Evolutionary conservation across 2,888 invertebrate genomes (phyloP), one percentile per base, ranked within the genome.

Genomic region (Pterobdella sp.): DNA sequence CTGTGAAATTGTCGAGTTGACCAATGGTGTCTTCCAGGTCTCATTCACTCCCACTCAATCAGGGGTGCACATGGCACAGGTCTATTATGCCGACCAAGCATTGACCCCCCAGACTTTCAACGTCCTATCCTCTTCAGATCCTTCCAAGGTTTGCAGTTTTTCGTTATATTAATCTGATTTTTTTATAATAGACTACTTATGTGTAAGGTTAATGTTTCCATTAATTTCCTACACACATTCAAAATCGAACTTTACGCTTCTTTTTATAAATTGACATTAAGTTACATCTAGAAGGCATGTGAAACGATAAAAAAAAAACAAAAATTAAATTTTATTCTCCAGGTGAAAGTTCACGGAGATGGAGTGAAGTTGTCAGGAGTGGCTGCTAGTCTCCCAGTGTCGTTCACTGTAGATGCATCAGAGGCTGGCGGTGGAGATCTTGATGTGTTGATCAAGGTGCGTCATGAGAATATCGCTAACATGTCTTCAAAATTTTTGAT

Each of bases 1-100:
- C 0, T 87, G 90, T 42, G 87, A 89, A 75, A 84, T 92, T 56
- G 88, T 88, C 56, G 90, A 91, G 81, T 90, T 91, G 81, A 72
- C 77, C 67, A 73, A 78, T 73, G 76, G 82, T 71, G 82, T 81
- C 60, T 84, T 84, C 79, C 79, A 78, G 2, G 80, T 84, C 34
- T 79, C 81, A 68, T 84, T 84, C 74, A 81, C 81, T 73, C 81
- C 84, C 35, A 79, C 79, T 72, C 78, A 79, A 18, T 80, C 80
- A 2, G 84, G 84, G 14, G 76, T 76, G 4, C 83, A 84, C 79
- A 80, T 78, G 26, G 81, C 82, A 32, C 79, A 78, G 65, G 82
- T 84, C 35, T 81, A 80, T 79, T 84, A 84, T 74, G 83, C 82
- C 56, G 81, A 81, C 32, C 78, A 80, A 73, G 81, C 82, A 76